Evolutionary conservation across 1,140 invertebrate genomes (phyloP).

Genomic region (Heliconius nattereri): DNA sequence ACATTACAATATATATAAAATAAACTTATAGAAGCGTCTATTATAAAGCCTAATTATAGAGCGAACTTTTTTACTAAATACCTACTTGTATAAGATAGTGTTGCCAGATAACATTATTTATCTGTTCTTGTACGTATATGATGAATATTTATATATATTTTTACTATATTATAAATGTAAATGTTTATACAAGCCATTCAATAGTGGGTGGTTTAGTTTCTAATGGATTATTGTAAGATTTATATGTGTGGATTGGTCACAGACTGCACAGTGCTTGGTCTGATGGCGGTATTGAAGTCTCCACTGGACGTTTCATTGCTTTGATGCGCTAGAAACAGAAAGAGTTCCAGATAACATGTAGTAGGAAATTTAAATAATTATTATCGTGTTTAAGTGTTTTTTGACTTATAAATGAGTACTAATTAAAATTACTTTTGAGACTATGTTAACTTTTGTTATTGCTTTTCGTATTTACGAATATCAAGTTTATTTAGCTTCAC

Average conservation of each 20-base stretch:
- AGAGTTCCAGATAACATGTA: neutral
- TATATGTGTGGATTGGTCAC: conserved; percentile 58
- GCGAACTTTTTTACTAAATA: neutral
- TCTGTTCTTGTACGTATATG: neutral
- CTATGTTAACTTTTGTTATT: too few relatives aligned
- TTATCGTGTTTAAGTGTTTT: too few relatives aligned
- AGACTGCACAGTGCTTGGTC: conserved; percentile 65
- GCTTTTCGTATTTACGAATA: too few relatives aligned
- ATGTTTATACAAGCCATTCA: conserved; percentile 74
- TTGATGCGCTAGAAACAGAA: conserved; percentile 62
- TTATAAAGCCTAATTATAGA: neutral
- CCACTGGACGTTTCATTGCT: conserved; percentile 67
- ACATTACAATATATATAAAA: neutral
- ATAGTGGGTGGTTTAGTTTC: conserved; percentile 53
- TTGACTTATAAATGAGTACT: too few relatives aligned
- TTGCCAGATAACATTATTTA: neutral
- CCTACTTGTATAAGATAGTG: neutral
- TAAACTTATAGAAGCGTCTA: neutral
- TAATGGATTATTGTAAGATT: conserved; percentile 47
- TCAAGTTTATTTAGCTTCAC: too few relatives aligned
- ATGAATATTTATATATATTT: neutral
- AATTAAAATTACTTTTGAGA: too few relatives aligned
- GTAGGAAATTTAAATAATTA: too few relatives aligned
- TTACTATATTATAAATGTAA: neutral
- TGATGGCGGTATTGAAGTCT: conserved; percentile 63